Evolutionary conservation across 1,140 invertebrate species (phyloP), one percentile per base, ranked within the genome.

Genomic region (Schmidtea mediterranea): DNA sequence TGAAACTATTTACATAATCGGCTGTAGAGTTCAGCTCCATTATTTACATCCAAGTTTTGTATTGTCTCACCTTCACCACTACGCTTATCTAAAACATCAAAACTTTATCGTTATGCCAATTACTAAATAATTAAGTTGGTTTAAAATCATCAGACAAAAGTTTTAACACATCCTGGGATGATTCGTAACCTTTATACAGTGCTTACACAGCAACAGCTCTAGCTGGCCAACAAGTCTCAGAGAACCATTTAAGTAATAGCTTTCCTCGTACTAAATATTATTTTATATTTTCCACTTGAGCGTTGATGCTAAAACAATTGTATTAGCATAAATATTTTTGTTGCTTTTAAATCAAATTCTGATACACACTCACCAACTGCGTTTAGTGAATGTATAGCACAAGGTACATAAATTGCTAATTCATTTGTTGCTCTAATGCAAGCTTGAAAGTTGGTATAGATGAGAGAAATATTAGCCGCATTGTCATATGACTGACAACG

Each of bases 401-500:
- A 46, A 32, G 49, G 43, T 24, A 50, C 49, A 46, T 50, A 46
- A 32, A 37, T 45, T 48, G 49, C 43, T 24, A 53, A 47, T 48
- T 52, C 43, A 47, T 39, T 37, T 39, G 3, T 49, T 38, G 47
- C 3, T 32, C 10, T 32, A 32, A 32, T 10, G 10, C 26, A 10
- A 6, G 3, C 5, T 32, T 32, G 57, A 10, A 59, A 19, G 10
- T 55, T 58, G 15, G 38, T 32, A 32, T 57, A 60, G 1, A 39
- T 49, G 19, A 57, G 55, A 32, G 57, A 52, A 57, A 60, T 60
- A 53, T 62, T 60, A 16, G 50, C 48, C 24, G 57, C 60, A 53
- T 61, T 62, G 24, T 60, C 57, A 46, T 59, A 59, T n/a, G 55
- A 58, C 51, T 61, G 57, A 13, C 59, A 55, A 49, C 57, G 49